These are phyloP conservation scores for Dasypus novemcinctus DNA, from an alignment of 2,113 vertebrate genomes.

Conservation along the genomic window DNA sequence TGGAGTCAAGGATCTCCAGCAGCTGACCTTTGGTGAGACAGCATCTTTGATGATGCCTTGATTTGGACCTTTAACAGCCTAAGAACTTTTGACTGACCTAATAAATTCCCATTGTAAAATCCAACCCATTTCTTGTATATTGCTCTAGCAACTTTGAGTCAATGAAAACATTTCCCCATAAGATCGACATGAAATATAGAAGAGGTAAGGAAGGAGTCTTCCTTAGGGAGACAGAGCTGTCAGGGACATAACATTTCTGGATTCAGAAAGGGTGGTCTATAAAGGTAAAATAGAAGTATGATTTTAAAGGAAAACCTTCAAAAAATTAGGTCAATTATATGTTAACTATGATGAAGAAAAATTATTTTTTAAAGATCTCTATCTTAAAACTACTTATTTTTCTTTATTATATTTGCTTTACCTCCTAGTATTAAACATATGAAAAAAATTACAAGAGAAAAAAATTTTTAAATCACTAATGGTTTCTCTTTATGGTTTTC, in stretches of 20 bases:
- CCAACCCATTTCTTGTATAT: too few relatives aligned
- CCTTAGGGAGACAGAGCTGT: accelerated
- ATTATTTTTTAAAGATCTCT: neutral
- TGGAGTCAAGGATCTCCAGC: too few relatives aligned
- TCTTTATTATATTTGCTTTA: neutral
- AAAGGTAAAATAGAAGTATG: neutral
- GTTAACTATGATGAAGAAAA: neutral
- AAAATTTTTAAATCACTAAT: neutral
- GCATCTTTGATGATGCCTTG: too few relatives aligned
- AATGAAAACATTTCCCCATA: neutral
- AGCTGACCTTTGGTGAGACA: too few relatives aligned
- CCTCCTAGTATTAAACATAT: neutral
- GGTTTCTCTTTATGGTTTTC: neutral
- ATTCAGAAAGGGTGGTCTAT: neutral
- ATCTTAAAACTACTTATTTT: neutral
- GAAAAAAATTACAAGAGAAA: neutral
- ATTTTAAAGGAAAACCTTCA: neutral
- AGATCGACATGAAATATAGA: neutral
- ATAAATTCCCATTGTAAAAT: too few relatives aligned
- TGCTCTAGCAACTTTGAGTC: too few relatives aligned
- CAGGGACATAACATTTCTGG: neutral
- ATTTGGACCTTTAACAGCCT: too few relatives aligned
- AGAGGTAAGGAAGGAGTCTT: neutral
- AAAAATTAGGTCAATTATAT: neutral
- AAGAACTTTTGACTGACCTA: too few relatives aligned